These are phyloP conservation scores for Caloenas nicobarica DNA, from an alignment of 2,113 vertebrate species.

Conservation along the genomic window DNA sequence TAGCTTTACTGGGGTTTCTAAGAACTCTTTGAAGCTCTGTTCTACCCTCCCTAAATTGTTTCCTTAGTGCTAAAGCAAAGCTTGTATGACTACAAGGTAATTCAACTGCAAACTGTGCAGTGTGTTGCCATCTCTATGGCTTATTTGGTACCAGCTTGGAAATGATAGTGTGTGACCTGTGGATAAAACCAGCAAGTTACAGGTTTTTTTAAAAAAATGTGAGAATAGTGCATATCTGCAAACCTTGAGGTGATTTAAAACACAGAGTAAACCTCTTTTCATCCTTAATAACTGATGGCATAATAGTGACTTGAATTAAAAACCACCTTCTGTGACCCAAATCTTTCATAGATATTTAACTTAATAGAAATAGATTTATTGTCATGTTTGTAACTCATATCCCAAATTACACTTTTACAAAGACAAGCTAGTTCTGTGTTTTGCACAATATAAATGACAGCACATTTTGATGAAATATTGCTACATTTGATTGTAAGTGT, in stretches of 20 bases:
- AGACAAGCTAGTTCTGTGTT: not conserved
- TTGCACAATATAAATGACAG: not conserved
- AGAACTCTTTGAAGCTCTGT: constrained; percentile 5
- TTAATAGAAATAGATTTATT: not conserved
- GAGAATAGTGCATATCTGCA: not conserved
- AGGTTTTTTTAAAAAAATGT: not conserved
- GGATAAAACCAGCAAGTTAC: not conserved
- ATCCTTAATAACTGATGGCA: not conserved
- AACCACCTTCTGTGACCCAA: not conserved
- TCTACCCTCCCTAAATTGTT: not conserved
- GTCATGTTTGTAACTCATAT: not conserved
- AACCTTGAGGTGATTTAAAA: not conserved
- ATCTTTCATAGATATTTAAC: not conserved
- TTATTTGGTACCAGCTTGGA: constrained; percentile 26
- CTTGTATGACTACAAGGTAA: not conserved
- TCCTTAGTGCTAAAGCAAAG: not conserved
- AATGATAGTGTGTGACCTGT: constrained; percentile 10
- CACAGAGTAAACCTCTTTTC: not conserved
- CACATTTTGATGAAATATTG: not conserved
- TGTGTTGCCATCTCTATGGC: not conserved
- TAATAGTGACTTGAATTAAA: not conserved
- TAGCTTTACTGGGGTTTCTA: not conserved
- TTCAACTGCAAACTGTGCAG: constrained; percentile 21
- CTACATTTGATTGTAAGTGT: not conserved
- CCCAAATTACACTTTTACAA: not conserved